Base-by-base conservation (phyloP, 2,797 vertebrate genomes). In the Pangasius djambal region DNA sequence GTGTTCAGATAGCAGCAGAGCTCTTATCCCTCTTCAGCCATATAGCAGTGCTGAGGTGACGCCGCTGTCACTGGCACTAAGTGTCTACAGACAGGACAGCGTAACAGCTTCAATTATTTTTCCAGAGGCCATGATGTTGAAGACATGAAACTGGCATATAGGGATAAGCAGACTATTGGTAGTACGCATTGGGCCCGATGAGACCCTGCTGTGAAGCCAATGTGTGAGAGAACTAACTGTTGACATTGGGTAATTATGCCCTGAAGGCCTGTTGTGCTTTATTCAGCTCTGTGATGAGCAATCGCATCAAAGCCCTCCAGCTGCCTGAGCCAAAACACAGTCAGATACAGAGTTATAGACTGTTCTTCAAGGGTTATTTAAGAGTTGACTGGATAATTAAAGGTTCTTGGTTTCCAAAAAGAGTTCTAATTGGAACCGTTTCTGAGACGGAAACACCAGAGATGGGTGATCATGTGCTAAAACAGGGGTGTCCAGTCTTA, bases 241-340 rank as follows among this genome's bases (percentile, higher is more conserved):
- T 94, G 93, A 93, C 93, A 91, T 90, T 91, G 94, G 94, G 92
- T 96, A 96, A 96, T 95, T 95, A 93, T 95, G 93, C 93, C 95
- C 94, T 92, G 22, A 92, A 95, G 94, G 94, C 92, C 88, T 85
- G 90, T 94, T 92, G 85, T 92, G 92, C 92, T 94, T 94, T 93
- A 92, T 92, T 93, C 89, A 91, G 93, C 92, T 92, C 87, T 67
- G 87, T 90, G 91, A 91, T 92, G 93, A 95, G 90, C 90, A 94
- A 94, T 94, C 89, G 90, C 90, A 94, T 86, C 89, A 89, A 92
- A 86, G 83, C 93, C 93, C 86, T 90, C 78, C 90, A 94, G 94
- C 90, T 89, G 87, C 57, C 61, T 84, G 84, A 88, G 88, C 85
- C 72, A 75, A 70, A 89, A 79, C 61, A 65, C 69, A 10, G 88